These are phyloP conservation scores for Hedya salicella DNA, from an alignment of 2,888 invertebrate species.

Conservation along the genomic window DNA sequence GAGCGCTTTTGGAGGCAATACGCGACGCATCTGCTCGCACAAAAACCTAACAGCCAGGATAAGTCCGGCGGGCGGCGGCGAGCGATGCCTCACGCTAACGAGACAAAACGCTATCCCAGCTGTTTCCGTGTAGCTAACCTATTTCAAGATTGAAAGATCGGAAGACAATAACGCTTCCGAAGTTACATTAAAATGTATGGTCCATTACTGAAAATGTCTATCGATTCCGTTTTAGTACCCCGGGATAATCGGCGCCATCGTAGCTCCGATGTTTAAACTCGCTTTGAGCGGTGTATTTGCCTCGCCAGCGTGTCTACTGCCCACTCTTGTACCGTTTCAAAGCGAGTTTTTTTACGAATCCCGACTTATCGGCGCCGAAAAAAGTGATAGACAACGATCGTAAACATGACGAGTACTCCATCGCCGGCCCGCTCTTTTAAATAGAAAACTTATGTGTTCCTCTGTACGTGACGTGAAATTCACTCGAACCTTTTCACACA, in stretches of 20 bases:
- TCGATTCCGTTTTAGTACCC: constrained; percentile 19
- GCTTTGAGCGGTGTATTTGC: constrained; percentile 28
- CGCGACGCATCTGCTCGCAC: constrained; percentile 23
- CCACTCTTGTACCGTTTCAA: constrained; percentile 6
- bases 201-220: constrained; percentile 30
- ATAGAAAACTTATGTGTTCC: constrained; percentile 38
- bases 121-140: not conserved
- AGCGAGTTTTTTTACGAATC: constrained; percentile 17
- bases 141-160: constrained; percentile 5
- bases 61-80: not conserved
- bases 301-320: not conserved
- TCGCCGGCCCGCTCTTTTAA: constrained; percentile 30
- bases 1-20: constrained; percentile 12
- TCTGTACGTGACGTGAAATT: constrained; percentile 40
- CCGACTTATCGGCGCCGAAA: constrained; percentile 19
- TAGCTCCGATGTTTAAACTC: constrained; percentile 13
- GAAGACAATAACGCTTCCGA: constrained; percentile 13
- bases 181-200: constrained; percentile 34
- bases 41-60: constrained; percentile 20
- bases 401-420: constrained; percentile 19
- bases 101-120: constrained; percentile 3
- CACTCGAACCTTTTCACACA: constrained; percentile 25
- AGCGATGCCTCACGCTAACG: not conserved
- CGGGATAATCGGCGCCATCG: constrained; percentile 17
- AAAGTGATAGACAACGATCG: constrained; percentile 29